Conservation (phyloP, 2,888 invertebrate genomes). For the Smittia sp. region DNA sequence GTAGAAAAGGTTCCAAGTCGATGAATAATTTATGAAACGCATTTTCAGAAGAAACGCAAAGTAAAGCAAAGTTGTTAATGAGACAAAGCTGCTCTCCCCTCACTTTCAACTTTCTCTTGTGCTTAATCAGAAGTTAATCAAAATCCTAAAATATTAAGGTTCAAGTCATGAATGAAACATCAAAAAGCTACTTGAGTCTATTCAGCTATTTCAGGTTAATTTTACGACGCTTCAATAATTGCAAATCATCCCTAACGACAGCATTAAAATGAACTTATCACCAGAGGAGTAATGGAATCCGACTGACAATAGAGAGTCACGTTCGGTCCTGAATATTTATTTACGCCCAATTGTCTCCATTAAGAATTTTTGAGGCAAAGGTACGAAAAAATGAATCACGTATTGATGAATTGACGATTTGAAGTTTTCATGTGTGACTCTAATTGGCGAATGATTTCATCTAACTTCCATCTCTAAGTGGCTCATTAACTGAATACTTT, state of each 20-base stretch:
- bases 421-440: neutral
- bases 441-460: neutral
- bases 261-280: neutral
- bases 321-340: neutral
- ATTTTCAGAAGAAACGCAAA: neutral
- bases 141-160: neutral
- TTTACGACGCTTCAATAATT: neutral
- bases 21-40: neutral
- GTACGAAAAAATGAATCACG: neutral
- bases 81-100: too few species aligned
- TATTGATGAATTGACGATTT: conserved; percentile 12
- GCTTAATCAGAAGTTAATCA: neutral
- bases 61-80: too few species aligned
- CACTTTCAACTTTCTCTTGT: too few species aligned
- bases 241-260: neutral
- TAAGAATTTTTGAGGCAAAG: neutral
- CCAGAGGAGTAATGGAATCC: neutral
- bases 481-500: too few species aligned
- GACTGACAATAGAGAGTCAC: neutral
- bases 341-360: neutral
- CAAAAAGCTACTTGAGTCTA: too few species aligned
- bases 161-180: neutral
- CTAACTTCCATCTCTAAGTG: neutral
- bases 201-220: too few species aligned
- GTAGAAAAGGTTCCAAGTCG: neutral